Percentiles rank a stretch among this genome's conserved stretches.
Evolutionary conservation across 2,888 invertebrate species (phyloP).

Genomic region (Heteropelma amictum): DNA sequence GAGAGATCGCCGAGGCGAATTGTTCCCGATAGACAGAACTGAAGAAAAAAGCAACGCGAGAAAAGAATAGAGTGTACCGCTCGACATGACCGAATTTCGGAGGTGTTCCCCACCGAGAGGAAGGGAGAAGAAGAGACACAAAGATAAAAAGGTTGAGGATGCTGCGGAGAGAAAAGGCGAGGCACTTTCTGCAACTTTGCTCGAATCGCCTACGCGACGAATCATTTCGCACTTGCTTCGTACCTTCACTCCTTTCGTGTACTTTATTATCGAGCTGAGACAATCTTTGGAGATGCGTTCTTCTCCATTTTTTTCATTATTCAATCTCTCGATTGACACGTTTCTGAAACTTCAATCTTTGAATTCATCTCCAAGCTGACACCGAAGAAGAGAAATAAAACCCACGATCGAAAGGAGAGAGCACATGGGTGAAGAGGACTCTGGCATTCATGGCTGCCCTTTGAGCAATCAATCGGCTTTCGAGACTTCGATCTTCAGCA

Average conservation of each 20-base stretch:
- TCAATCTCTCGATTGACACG: slow-evolving; percentile 1
- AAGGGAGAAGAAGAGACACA: background rate
- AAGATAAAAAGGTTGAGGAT: slow-evolving; percentile 53
- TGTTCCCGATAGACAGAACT: slow-evolving; percentile 44
- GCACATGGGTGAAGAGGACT: slow-evolving; percentile 25
- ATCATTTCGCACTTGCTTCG: slow-evolving; percentile 54
- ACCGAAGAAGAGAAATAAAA: background rate
- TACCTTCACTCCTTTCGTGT: slow-evolving; percentile 64
- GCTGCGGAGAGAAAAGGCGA: too few relatives aligned
- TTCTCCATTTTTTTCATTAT: slow-evolving; percentile 40
- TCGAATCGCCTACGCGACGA: slow-evolving; percentile 76
- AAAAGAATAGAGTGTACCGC: slow-evolving; percentile 13
- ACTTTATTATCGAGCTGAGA: slow-evolving; percentile 70
- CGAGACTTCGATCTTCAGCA: slow-evolving; percentile 28
- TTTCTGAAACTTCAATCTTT: background rate
- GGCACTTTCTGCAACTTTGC: slow-evolving; percentile 61
- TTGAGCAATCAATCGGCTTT: slow-evolving; percentile 34
- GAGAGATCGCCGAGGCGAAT: slow-evolving; percentile 53
- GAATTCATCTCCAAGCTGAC: slow-evolving; percentile 16
- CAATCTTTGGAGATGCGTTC: slow-evolving; percentile 50
- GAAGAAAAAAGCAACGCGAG: slow-evolving; percentile 39
- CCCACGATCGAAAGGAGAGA: slow-evolving; percentile 13
- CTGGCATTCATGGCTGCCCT: background rate
- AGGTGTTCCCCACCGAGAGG: slow-evolving; percentile 21
- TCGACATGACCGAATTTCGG: slow-evolving; percentile 40